Evolutionary conservation across 92 coral and sea anemone species (phyloP).

Genomic region (Epizoanthus illoricatus): DNA sequence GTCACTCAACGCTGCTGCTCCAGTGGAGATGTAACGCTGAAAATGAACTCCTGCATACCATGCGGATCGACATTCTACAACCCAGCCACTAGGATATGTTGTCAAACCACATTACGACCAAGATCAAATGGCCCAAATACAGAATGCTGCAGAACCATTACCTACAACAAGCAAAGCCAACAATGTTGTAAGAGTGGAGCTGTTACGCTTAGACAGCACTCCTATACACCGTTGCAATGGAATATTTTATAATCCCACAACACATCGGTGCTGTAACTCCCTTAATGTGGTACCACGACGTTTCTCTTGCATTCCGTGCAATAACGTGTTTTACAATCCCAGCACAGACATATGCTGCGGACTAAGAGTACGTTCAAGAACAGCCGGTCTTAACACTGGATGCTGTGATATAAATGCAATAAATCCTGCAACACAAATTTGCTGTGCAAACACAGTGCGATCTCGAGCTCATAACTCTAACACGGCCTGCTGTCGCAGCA

Average conservation of each 20-base stretch:
- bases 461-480: no score
- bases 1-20: neutral
- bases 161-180: neutral
- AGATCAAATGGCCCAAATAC: neutral
- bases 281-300: neutral
- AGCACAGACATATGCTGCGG: constrained; percentile 14
- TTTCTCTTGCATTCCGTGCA: constrained; percentile 18
- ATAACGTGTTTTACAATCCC: constrained; percentile 22
- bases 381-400: no score
- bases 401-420: no score
- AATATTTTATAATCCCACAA: constrained; percentile 1
- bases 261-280: constrained; percentile 23
- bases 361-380: no score
- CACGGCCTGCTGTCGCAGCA: no score
- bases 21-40: neutral
- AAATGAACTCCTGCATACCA: neutral
- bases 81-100: constrained; percentile 5
- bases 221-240: neutral
- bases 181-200: constrained; percentile 4
- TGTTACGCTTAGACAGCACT: neutral
- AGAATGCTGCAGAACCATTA: neutral
- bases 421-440: no score
- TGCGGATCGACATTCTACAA: constrained; percentile 20
- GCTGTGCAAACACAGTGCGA: no score
- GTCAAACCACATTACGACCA: neutral